Base-by-base conservation (phyloP, 2,888 invertebrate genomes). In the Apotomis capreana region DNA sequence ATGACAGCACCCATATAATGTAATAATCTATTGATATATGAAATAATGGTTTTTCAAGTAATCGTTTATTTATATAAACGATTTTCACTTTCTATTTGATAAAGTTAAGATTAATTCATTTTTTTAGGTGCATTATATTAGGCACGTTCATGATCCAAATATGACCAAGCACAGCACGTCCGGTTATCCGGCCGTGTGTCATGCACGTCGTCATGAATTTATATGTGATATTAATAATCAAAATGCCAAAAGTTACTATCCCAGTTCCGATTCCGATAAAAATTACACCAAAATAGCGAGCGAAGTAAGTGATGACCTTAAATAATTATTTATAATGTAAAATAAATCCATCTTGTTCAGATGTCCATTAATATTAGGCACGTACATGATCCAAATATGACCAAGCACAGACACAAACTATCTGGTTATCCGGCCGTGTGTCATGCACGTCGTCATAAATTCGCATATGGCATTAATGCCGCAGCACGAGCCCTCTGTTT, bases 381-480 rank as follows among this genome's bases (percentile, higher is more conserved):
- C 51, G 13, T 46, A 46, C 49, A 36, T 13, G n/a, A 57, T 65
- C n/a, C 51, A 68, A 44, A 62, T 68, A 37, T 44, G 57, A 13
- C 61, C 67, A 51, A 15, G 12, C 49, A 26, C n/a, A 40, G 40
- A 51, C 26, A 63, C 57, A 44, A 67, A 62, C 69, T 75, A 68
- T 68, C 70, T 68, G 37, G 54, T 67, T 63, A 59, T 70, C 70
- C 67, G 74, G 72, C 76, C 70, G 74, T 74, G 65, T 63, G 52
- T 64, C 69, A 72, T 69, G 63, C 68, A 62, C 69, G 69, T 73
- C 67, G 77, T 75, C 78, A 78, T 82, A 82, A 82, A 82, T 81
- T 78, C 75, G 78, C 78, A 80, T 80, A 76, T 78, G 76, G 77
- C 75, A 64, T 76, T 84, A 81, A 82, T 84, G 83, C 84, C 76